Percentiles rank a stretch among this genome's conserved stretches.
These are phyloP conservation scores for Chelonus formosanus DNA, from an alignment of 2,888 invertebrate genomes.

Conservation along the genomic window DNA sequence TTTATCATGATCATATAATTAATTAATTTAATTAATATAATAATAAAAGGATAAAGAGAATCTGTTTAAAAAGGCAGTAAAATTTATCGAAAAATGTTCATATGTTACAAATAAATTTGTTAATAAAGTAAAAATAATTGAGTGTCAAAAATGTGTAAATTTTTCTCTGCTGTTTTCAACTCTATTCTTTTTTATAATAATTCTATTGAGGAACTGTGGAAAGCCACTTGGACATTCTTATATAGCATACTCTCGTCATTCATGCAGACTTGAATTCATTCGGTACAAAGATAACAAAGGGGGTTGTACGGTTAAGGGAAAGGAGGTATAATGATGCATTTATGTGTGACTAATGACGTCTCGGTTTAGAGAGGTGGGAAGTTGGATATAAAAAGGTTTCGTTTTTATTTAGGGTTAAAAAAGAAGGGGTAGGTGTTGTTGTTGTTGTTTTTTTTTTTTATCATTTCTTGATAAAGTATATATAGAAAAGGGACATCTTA, in stretches of 20 bases:
- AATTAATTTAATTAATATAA: neutral
- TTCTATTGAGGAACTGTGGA: conserved; percentile 7
- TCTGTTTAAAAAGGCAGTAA: conserved; percentile 7
- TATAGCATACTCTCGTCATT: conserved; percentile 11
- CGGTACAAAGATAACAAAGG: conserved; percentile 35
- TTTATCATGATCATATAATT: neutral
- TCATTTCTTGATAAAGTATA: neutral
- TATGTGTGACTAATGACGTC: conserved; percentile 19
- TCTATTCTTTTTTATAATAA: neutral
- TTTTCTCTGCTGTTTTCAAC: no score
- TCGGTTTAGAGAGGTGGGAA: conserved; percentile 3
- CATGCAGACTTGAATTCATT: conserved; percentile 19
- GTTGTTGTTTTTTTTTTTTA: no score
- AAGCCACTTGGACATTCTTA: conserved; percentile 18
- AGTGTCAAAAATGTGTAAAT: no score
- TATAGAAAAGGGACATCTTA: neutral
- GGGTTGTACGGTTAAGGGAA: neutral
- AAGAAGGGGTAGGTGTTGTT: no score
- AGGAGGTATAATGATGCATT: conserved; percentile 17
- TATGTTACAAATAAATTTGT: conserved; percentile 5
- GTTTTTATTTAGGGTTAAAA: no score
- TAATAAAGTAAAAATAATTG: neutral
- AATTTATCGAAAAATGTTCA: conserved; percentile 1
- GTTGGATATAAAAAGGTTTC: neutral
- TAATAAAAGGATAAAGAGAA: neutral